A percentile compares a stretch with the other conserved stretches of the same genome.
Evolutionary conservation across 2,113 vertebrate species (phyloP).

Genomic region (Catharus fuscescens): DNA sequence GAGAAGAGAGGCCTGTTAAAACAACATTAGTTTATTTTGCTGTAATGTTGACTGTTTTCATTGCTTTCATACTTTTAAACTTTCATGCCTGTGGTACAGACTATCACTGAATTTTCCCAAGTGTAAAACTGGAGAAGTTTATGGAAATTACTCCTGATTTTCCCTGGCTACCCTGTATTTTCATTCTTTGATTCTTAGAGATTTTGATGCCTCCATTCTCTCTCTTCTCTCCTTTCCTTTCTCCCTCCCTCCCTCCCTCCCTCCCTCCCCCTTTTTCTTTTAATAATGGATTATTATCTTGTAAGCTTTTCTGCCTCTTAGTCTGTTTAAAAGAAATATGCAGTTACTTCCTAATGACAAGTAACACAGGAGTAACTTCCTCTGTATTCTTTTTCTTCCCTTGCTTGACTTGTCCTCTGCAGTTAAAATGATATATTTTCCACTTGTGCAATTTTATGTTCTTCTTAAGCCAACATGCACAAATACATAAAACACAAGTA

Average conservation of each 20-base stretch:
- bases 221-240: accelerated
- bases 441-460: constrained; percentile 37
- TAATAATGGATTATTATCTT: not conserved
- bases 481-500: constrained; percentile 28
- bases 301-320: not conserved
- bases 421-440: constrained; percentile 42
- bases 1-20: not conserved
- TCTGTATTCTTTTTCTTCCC: not conserved
- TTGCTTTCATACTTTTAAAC: not conserved
- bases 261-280: not conserved
- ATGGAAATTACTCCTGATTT: not conserved
- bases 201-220: not conserved
- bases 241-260: not conserved
- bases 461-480: constrained; percentile 37
- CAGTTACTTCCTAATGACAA: not conserved
- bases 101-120: not conserved
- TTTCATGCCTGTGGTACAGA: not conserved
- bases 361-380: not conserved
- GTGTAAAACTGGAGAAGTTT: not conserved
- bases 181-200: not conserved
- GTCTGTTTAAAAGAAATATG: not conserved
- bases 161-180: not conserved
- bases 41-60: not conserved
- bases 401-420: constrained; percentile 20
- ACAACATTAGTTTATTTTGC: not conserved